Percentiles rank a stretch among this genome's conserved stretches.
Evolutionary conservation across 2,113 vertebrate species (phyloP).

Genomic region (Tylochromis polylepis): DNA sequence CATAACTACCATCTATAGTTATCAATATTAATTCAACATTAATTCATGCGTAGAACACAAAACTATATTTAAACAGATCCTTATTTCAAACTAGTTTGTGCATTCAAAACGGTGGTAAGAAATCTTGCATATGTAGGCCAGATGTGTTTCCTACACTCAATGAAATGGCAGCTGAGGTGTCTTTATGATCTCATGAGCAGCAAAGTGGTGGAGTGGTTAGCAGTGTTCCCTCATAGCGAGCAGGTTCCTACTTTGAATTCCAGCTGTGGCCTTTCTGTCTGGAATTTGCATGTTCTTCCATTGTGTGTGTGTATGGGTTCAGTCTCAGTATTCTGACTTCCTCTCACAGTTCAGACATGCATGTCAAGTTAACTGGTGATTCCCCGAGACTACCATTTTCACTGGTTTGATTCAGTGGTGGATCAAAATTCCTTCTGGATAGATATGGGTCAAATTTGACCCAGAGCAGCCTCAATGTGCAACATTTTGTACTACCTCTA

Average conservation of each 20-base stretch:
- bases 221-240: background rate
- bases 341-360: background rate
- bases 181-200: background rate
- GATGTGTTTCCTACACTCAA: background rate
- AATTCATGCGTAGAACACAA: background rate
- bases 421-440: background rate
- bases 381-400: background rate
- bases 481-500: background rate
- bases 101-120: too few species aligned
- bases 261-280: background rate
- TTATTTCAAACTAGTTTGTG: background rate
- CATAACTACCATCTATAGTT: background rate
- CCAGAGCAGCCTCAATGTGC: background rate
- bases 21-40: background rate
- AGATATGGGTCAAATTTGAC: background rate
- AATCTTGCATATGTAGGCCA: background rate
- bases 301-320: background rate
- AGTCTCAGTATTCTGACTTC: background rate
- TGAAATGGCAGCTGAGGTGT: background rate
- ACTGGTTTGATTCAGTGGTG: background rate
- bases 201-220: background rate
- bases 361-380: background rate
- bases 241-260: background rate
- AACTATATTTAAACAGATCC: background rate
- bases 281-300: background rate